Evolutionary conservation across 2,797 vertebrate species (phyloP).

Genomic region (Ptychobarbus kaznakovi): DNA sequence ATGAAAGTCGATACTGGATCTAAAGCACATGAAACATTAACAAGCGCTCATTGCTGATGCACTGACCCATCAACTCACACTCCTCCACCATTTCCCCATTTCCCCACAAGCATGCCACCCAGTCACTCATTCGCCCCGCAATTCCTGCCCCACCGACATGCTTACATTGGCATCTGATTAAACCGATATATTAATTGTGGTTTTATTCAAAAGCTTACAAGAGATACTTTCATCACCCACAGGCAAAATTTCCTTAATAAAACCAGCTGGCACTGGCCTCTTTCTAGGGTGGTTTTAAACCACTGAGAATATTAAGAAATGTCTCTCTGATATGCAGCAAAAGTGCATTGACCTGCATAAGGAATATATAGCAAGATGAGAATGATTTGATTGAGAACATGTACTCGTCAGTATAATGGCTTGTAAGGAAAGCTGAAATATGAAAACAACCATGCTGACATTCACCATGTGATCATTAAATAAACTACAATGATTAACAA

Average conservation of each 20-base stretch:
- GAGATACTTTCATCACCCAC: not conserved
- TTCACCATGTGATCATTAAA: not conserved
- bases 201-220: not conserved
- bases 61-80: conserved; percentile 11
- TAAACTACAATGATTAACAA: not conserved
- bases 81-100: conserved; percentile 4
- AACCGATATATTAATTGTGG: not conserved
- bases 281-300: not conserved
- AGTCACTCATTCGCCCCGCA: conserved; percentile 19
- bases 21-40: not conserved
- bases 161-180: conserved; percentile 8
- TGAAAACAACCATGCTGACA: not conserved
- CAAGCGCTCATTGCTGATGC: conserved; percentile 24
- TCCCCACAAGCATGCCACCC: conserved; percentile 13
- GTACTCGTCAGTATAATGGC: not conserved
- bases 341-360: not conserved
- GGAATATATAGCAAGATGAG: not conserved
- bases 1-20: not conserved
- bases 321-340: not conserved
- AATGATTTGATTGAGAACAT: not conserved
- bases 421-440: not conserved
- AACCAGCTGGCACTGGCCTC: not conserved
- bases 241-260: not conserved
- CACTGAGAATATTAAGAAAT: not conserved
- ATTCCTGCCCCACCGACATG: not conserved